Conservation (phyloP, 2,888 invertebrate genomes). For the Aspidiotus rigidus region DNA sequence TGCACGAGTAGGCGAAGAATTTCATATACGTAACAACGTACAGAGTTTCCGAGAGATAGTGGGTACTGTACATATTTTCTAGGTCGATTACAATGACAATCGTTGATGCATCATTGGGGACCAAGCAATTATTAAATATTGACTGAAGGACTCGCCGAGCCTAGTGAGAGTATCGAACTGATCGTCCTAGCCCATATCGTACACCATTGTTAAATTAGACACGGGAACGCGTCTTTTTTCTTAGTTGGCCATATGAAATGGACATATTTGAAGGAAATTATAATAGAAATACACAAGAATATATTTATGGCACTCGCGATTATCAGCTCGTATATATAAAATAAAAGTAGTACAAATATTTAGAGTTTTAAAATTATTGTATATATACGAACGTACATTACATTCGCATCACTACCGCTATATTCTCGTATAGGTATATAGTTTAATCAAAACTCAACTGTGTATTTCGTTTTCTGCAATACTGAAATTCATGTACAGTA, state of each 20-base stretch:
- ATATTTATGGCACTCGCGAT: slow-evolving; percentile 26
- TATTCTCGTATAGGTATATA: slow-evolving; percentile 1
- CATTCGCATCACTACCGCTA: neutral
- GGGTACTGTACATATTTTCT: slow-evolving; percentile 10
- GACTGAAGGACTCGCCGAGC: slow-evolving; percentile 27
- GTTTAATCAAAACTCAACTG: slow-evolving; percentile 13
- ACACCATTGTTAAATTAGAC: slow-evolving; percentile 30
- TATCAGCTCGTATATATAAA: slow-evolving; percentile 18
- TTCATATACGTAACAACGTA: too few relatives aligned
- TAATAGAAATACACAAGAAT: slow-evolving; percentile 29
- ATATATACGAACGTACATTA: neutral
- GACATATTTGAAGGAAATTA: slow-evolving; percentile 31
- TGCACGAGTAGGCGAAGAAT: too few relatives aligned
- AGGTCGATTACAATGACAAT: slow-evolving; percentile 32
- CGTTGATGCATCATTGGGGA: slow-evolving; percentile 2
- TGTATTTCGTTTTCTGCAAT: slow-evolving; percentile 14
- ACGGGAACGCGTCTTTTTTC: slow-evolving; percentile 24
- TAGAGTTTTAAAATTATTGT: neutral
- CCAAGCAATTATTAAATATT: slow-evolving; percentile 29
- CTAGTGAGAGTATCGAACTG: slow-evolving; percentile 17
- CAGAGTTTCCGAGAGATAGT: neutral
- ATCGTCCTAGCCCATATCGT: slow-evolving; percentile 24
- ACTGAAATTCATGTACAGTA: slow-evolving; percentile 3
- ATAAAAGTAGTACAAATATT: slow-evolving; percentile 29
- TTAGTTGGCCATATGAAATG: slow-evolving; percentile 20